Evolutionary conservation across 2,888 invertebrate species (phyloP).

Genomic region (Eristalinus aeneus): DNA sequence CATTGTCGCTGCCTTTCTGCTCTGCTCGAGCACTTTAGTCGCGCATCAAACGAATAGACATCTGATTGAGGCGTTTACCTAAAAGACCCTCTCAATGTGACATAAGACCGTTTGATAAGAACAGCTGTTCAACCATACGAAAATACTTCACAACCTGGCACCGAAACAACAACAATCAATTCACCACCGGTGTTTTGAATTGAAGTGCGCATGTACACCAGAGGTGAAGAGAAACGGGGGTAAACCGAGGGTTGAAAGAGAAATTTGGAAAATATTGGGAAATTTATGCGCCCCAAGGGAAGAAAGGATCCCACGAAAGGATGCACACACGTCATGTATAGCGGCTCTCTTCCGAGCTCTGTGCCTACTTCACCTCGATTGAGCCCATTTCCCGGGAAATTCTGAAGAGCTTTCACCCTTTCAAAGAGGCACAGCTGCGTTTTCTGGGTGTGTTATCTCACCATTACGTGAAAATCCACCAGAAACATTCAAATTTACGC

Average conservation of each 20-base stretch:
- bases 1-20: neutral
- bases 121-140: neutral
- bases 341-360: neutral
- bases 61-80: neutral
- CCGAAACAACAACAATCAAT: neutral
- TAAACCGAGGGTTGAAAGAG: neutral
- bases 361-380: conserved; percentile 17
- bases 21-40: neutral
- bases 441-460: conserved; percentile 66
- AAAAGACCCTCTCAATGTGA: neutral
- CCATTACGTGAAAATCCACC: conserved; percentile 48
- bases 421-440: neutral
- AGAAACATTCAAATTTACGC: neutral
- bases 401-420: conserved; percentile 28
- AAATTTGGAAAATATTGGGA: neutral
- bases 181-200: neutral
- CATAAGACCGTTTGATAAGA: neutral
- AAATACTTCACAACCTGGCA: neutral
- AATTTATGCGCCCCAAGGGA: neutral
- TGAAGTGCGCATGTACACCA: neutral
- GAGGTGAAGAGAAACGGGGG: neutral
- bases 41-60: neutral
- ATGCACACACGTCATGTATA: neutral
- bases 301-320: neutral
- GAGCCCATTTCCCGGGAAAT: conserved; percentile 65